phyloP scores from a whole-genome alignment of 2,797 vertebrate genomes.

The Garrulus glandarius region DNA sequence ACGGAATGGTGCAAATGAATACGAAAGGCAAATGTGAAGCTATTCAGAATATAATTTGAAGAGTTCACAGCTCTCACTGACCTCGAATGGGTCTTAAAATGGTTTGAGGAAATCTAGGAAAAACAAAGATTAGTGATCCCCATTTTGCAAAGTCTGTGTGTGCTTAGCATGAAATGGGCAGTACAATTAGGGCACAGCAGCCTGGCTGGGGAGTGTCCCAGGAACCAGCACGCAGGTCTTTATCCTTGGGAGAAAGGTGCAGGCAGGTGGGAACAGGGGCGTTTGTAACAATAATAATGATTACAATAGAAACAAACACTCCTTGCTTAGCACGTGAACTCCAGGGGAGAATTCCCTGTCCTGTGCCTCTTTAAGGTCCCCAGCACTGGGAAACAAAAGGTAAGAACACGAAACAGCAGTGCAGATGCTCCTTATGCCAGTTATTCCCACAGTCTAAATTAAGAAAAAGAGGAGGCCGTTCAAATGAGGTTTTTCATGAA shows the following conservation, averaged over 20 bases:
- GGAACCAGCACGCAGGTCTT: accelerated
- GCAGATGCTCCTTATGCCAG: background rate
- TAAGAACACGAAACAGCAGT: background rate
- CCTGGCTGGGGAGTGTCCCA: background rate
- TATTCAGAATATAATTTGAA: background rate
- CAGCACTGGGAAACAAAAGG: background rate
- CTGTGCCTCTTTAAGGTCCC: background rate
- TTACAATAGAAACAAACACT: background rate
- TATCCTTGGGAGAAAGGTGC: background rate
- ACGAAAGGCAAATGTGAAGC: background rate
- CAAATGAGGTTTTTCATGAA: background rate
- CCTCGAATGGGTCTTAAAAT: background rate
- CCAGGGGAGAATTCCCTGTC: background rate
- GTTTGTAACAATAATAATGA: background rate
- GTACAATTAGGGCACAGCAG: accelerated
- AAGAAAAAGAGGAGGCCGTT: background rate
- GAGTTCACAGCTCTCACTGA: background rate
- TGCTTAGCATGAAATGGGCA: background rate
- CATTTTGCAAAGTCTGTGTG: background rate
- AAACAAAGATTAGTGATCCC: background rate
- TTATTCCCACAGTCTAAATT: background rate
- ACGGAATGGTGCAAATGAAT: background rate
- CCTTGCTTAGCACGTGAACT: background rate
- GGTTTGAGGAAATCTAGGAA: background rate
- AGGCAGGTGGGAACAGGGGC: background rate